A percentile compares a stretch with the other conserved stretches of the same genome.
Conservation (phyloP, 2,113 vertebrate genomes). For the Leptosomus discolor region DNA sequence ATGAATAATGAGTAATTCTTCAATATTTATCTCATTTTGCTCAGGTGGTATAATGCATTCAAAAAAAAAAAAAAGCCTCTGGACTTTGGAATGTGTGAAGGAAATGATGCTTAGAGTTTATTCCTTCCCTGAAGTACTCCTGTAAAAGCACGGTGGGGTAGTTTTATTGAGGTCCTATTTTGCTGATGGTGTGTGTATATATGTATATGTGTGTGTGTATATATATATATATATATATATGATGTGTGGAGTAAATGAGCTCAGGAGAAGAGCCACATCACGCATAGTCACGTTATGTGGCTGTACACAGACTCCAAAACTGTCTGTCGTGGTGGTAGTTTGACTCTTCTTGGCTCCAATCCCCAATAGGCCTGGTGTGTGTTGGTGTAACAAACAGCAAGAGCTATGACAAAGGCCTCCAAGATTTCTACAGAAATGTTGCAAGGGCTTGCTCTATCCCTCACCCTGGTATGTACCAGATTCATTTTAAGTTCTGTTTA, state of each 20-base stretch:
- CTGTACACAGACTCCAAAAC: neutral
- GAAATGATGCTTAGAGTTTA: neutral
- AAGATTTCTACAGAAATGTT: neutral
- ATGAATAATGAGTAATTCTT: neutral
- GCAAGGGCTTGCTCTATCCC: neutral
- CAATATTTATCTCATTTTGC: neutral
- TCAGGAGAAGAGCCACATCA: neutral
- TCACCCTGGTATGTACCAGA: neutral
- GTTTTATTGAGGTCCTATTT: neutral
- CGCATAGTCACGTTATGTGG: neutral
- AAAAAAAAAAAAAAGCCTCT: no score
- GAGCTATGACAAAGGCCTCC: neutral
- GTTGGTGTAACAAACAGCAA: neutral
- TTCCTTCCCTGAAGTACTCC: neutral
- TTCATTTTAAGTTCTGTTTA: neutral
- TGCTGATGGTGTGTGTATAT: neutral
- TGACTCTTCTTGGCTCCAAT: neutral
- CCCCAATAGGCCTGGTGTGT: accelerated
- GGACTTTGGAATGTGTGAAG: neutral
- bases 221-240: neutral
- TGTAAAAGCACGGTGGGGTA: neutral
- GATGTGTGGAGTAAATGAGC: neutral
- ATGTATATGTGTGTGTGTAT: neutral
- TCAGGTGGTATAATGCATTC: neutral
- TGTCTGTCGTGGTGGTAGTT: neutral